phyloP scores from a whole-genome alignment of 64 coral and sea anemone species.

The Porites australiensis region DNA sequence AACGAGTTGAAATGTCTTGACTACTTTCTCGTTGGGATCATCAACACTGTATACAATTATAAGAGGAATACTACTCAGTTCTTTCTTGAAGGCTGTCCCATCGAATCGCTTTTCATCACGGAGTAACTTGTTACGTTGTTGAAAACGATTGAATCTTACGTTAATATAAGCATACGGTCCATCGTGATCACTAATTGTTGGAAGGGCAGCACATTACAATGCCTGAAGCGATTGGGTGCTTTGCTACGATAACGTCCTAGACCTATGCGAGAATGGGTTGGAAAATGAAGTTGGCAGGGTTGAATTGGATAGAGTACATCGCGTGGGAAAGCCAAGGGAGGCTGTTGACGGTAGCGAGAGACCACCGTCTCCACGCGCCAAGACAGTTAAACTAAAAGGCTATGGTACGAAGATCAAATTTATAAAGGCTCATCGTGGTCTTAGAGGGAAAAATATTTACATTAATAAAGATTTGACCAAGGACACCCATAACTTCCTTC shows the following conservation, averaged over 20 bases:
- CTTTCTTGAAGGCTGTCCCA: conserved; percentile 29
- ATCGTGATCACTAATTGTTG: conserved; percentile 51
- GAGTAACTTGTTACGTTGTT: not conserved
- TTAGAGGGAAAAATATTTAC: not conserved
- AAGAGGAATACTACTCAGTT: conserved; percentile 7
- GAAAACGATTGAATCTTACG: not conserved
- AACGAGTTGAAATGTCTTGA: conserved; percentile 29
- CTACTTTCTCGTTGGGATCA: conserved; percentile 9
- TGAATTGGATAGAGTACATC: not conserved
- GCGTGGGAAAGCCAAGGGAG: not conserved
- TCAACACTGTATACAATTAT: not conserved
- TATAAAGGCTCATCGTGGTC: not conserved
- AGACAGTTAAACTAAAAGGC: not conserved
- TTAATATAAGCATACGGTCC: conserved; percentile 9
- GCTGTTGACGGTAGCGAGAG: not conserved
- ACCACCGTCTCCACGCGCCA: not conserved
- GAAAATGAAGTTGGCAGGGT: not conserved
- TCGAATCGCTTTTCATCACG: conserved; percentile 15
- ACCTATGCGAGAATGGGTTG: not conserved
- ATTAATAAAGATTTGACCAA: not conserved
- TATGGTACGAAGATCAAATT: no score
- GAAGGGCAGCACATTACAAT: conserved; percentile 46
- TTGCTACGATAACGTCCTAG: conserved; percentile 21
- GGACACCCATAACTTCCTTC: not conserved
- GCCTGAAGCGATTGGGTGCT: conserved; percentile 9